Percentiles rank a stretch among this genome's conserved stretches.
Evolutionary conservation across 2,113 vertebrate species (phyloP).

Genomic region (Pedionomus torquatus): DNA sequence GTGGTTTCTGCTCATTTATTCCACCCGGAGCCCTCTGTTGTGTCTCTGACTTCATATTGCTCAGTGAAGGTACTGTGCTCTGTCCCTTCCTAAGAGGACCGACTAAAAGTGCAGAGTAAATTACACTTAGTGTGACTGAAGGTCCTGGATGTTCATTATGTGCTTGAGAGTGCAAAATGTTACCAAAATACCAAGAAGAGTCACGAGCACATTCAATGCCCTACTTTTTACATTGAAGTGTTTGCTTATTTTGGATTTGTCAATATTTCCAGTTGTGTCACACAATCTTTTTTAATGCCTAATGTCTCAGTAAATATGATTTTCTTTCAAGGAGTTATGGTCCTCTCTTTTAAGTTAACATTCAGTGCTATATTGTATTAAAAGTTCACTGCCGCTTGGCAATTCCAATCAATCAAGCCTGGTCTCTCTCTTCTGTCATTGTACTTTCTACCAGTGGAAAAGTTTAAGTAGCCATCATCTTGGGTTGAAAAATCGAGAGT

Average conservation of each 20-base stretch:
- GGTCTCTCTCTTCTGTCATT: background rate
- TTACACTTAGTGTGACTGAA: background rate
- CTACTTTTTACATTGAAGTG: background rate
- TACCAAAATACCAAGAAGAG: background rate
- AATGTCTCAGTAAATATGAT: constrained; percentile 24
- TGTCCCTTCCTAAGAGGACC: background rate
- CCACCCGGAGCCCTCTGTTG: background rate
- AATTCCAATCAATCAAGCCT: constrained; percentile 59
- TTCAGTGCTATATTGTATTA: constrained; percentile 35
- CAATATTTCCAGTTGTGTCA: background rate
- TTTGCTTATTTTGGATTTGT: background rate
- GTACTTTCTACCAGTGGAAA: constrained; percentile 14
- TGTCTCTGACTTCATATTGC: background rate
- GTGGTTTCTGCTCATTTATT: background rate
- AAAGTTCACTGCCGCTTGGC: constrained; percentile 15
- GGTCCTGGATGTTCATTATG: background rate
- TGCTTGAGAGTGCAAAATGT: background rate
- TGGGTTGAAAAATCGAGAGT: background rate
- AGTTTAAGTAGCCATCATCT: constrained; percentile 21
- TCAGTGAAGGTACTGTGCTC: background rate
- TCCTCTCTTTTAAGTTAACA: constrained; percentile 30
- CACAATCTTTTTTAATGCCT: constrained; percentile 2
- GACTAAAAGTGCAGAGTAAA: background rate
- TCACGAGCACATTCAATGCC: background rate
- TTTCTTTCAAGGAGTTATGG: constrained; percentile 42